A percentile compares a stretch with the other conserved stretches of the same genome.
These are phyloP conservation scores for Exaiptasia diaphana DNA, from an alignment of 64 coral and sea anemone genomes.

Conservation along the genomic window DNA sequence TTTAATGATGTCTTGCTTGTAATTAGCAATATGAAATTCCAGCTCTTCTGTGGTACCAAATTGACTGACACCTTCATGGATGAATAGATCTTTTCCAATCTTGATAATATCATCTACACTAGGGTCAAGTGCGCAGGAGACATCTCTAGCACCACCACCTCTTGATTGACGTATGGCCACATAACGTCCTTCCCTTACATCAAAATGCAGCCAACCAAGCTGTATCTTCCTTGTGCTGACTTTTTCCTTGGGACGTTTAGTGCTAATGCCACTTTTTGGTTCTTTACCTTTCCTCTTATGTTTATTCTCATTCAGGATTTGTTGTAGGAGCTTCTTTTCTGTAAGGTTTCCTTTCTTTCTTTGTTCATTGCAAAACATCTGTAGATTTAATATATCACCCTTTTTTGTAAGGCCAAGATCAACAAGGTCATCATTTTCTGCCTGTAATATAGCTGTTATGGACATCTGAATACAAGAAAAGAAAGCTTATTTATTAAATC, in stretches of 20 bases:
- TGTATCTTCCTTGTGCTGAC: constrained; percentile 16
- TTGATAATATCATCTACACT: background rate
- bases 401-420: constrained; percentile 35
- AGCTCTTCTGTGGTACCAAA: constrained; percentile 1
- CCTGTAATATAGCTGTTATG: constrained; percentile 42
- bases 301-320: constrained; percentile 46
- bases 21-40: background rate
- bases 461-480: constrained; percentile 47
- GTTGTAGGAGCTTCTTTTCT: constrained; percentile 41
- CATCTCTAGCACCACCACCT: constrained; percentile 40
- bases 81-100: constrained; percentile 7
- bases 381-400: constrained; percentile 38
- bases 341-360: constrained; percentile 13
- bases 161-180: constrained; percentile 20
- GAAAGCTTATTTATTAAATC: no score
- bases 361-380: constrained; percentile 4
- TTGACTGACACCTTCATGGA: background rate
- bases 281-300: constrained; percentile 10
- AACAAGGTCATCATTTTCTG: constrained; percentile 26
- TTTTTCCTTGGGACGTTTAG: constrained; percentile 25
- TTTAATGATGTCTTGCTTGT: background rate
- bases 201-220: constrained; percentile 46
- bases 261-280: constrained; percentile 4
- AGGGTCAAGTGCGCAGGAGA: background rate
- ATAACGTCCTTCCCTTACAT: constrained; percentile 19